Evolutionary conservation across 2,797 vertebrate species (phyloP).

Genomic region (Hylomyscus alleni): DNA sequence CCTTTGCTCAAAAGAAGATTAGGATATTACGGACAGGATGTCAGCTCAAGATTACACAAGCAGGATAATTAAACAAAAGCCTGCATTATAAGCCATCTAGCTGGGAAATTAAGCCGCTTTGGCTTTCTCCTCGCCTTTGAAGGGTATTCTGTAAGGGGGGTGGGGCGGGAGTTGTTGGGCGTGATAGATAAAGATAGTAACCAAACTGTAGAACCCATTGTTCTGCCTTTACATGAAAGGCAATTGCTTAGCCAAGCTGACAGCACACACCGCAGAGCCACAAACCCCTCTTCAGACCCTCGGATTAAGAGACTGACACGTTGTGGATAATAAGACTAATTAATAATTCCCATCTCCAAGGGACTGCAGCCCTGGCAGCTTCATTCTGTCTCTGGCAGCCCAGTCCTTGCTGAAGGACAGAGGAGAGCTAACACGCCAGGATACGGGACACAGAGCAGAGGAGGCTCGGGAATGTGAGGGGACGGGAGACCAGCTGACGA

Average conservation of each 20-base stretch:
- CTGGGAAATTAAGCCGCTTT: constrained; percentile 64
- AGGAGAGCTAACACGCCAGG: neutral
- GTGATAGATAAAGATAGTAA: constrained; percentile 75
- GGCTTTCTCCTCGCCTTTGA: constrained; percentile 43
- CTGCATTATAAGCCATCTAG: constrained; percentile 42
- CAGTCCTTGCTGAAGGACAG: neutral
- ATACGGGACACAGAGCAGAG: neutral
- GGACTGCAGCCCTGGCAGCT: neutral
- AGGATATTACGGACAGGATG: constrained; percentile 29
- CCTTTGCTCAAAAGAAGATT: constrained; percentile 78
- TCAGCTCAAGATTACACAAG: constrained; percentile 71
- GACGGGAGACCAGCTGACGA: neutral
- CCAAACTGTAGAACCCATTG: constrained; percentile 34
- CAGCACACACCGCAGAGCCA: neutral
- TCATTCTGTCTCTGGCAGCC: constrained; percentile 25
- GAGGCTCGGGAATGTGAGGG: neutral
- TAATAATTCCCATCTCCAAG: constrained; percentile 81
- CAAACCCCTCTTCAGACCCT: constrained; percentile 61
- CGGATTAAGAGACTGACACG: constrained; percentile 80
- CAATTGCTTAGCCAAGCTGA: constrained; percentile 72
- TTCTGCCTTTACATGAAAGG: constrained; percentile 61
- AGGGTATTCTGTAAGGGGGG: constrained; percentile 33
- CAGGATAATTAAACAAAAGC: constrained; percentile 76
- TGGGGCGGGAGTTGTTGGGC: constrained; percentile 30
- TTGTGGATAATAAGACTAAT: constrained; percentile 83